phyloP scores from a whole-genome alignment of 2,888 invertebrate genomes.

The Molanna angustata region DNA sequence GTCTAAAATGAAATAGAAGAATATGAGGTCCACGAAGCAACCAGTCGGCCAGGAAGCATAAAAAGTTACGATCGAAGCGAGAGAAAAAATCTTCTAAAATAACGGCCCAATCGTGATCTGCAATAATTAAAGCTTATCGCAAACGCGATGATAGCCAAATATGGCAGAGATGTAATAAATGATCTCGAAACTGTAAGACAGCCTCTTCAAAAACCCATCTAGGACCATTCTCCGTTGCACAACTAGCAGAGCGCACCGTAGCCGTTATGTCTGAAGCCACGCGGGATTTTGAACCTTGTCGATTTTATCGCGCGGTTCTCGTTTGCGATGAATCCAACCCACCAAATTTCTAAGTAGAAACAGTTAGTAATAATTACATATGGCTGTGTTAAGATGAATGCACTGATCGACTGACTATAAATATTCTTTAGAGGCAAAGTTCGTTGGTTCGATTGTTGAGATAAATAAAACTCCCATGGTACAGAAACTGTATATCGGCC shows the following conservation, averaged over 20 bases:
- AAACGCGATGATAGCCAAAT: conserved; percentile 10
- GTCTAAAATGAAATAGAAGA: no score
- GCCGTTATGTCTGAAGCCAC: no score
- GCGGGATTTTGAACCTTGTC: no score
- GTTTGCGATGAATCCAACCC: no score
- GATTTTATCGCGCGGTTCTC: no score
- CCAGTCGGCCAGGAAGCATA: conserved; percentile 19
- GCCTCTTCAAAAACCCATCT: background rate
- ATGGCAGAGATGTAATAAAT: conserved; percentile 6
- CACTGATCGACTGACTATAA: conserved; percentile 11
- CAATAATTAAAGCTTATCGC: conserved; percentile 21
- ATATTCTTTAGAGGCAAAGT: conserved; percentile 7
- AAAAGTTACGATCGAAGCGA: conserved; percentile 15
- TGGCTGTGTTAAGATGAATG: conserved; percentile 1
- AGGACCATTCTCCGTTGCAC: background rate
- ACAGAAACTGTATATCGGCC: no score
- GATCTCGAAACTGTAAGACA: background rate
- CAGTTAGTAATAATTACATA: conserved; percentile 17
- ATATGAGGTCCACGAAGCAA: no score
- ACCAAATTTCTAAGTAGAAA: conserved; percentile 12
- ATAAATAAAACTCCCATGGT: no score
- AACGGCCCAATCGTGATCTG: conserved; percentile 20
- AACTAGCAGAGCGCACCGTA: no score
- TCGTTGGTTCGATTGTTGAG: conserved; percentile 13
- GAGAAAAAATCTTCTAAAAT: conserved; percentile 12